phyloP scores from a whole-genome alignment of 2,888 invertebrate genomes.

The Leucozona laternaria region DNA sequence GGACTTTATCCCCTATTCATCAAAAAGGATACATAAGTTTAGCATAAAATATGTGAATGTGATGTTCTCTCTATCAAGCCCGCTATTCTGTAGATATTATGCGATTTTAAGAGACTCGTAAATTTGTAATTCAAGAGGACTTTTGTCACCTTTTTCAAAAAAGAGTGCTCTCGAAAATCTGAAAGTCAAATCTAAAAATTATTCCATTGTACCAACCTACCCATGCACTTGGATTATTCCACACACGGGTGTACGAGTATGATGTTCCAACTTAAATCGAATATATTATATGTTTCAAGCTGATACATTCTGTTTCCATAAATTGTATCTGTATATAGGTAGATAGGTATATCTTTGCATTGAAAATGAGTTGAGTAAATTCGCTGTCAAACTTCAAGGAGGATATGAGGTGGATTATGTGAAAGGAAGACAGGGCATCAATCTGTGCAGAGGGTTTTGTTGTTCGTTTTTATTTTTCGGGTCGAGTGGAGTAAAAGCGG shows the following conservation, averaged over 20 bases:
- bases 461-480: constrained; percentile 11
- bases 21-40: constrained; percentile 34
- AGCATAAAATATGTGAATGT: constrained; percentile 39
- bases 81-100: background rate
- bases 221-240: background rate
- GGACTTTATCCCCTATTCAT: constrained; percentile 4
- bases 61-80: background rate
- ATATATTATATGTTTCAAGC: constrained; percentile 32
- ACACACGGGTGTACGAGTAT: background rate
- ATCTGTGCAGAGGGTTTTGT: constrained; percentile 30
- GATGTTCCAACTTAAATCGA: constrained; percentile 9
- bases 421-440: constrained; percentile 30
- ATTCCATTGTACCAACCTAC: constrained; percentile 25
- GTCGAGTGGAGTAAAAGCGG: constrained; percentile 48
- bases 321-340: constrained; percentile 46
- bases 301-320: constrained; percentile 54
- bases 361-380: constrained; percentile 52
- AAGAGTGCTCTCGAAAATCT: constrained; percentile 49
- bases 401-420: constrained; percentile 16
- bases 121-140: constrained; percentile 72
- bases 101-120: constrained; percentile 55
- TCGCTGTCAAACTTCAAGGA: constrained; percentile 45
- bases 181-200: constrained; percentile 61
- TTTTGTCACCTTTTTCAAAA: constrained; percentile 49
- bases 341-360: constrained; percentile 57